Evolutionary conservation across 2,888 invertebrate genomes (phyloP).

Genomic region (Ormyrus rosae): DNA sequence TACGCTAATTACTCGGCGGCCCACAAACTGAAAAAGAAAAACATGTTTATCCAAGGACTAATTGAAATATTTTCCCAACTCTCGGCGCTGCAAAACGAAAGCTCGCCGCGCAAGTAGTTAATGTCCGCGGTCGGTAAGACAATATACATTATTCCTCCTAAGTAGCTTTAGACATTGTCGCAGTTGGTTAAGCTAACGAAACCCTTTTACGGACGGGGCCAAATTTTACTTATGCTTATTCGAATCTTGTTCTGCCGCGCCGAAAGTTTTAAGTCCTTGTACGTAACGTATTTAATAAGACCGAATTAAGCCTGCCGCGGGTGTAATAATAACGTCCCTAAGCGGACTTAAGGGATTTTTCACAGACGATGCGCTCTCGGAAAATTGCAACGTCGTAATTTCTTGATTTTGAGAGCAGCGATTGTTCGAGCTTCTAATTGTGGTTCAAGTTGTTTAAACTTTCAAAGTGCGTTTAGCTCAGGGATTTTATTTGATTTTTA

Average conservation of each 20-base stretch:
- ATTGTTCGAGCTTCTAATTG: too few species aligned
- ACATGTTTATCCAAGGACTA: too few species aligned
- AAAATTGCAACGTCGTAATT: too few species aligned
- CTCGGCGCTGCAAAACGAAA: neutral
- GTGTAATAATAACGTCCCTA: neutral
- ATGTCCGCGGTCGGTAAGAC: neutral
- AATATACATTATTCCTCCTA: neutral
- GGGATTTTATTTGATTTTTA: too few species aligned
- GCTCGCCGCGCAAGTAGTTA: neutral
- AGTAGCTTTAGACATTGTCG: conserved; percentile 4
- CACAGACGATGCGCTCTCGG: neutral
- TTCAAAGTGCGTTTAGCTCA: too few species aligned
- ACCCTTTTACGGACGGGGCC: neutral
- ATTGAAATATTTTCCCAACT: too few species aligned
- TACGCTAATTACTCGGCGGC: too few species aligned
- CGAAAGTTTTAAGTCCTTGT: neutral
- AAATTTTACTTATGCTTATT: conserved; percentile 14
- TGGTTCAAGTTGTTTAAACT: too few species aligned
- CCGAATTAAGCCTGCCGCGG: conserved; percentile 1
- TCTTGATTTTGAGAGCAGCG: too few species aligned
- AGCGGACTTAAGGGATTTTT: neutral
- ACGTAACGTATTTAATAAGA: conserved; percentile 7
- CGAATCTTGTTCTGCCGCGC: neutral
- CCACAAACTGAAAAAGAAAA: too few species aligned
- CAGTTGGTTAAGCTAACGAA: neutral